Evolutionary conservation across 2,113 vertebrate genomes (phyloP), one percentile per base, ranked within the genome.

Genomic region (Struthidea cinerea): DNA sequence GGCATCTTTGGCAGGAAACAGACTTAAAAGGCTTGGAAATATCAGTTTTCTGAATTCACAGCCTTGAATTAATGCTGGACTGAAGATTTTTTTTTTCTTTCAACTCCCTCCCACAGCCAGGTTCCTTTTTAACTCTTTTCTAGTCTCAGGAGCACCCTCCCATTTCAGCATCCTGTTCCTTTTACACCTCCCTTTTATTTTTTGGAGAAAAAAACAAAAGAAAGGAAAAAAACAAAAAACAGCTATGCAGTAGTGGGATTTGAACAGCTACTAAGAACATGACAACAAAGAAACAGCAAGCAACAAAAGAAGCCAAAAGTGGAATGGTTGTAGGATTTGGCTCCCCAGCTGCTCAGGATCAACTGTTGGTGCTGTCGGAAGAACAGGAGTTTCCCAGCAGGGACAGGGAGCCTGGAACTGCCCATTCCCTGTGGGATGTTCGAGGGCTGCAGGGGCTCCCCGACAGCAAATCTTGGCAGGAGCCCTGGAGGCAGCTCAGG

Each of bases 281-380:
- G 22, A 65, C 76, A 69, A n/a, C 46, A 53, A 90, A 57, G 33
- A 23, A 91, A 28, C 5, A 60, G 32, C 12, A 49, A 69, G 49
- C 20, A 93, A 64, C 24, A 61, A 71, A 89, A 59, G 24, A 55
- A 80, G 61, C 1, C 52, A 57, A 17, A 50, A 78, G 13, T 10
- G 33, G 21, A 46, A 55, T 7, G 33, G 16, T 9, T 95, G 65
- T 12, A 42, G 37, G 32, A 13, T 46, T 39, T 89, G 33, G 17
- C n/a, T 89, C 9, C 28, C 6, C 22, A 69, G 17, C 35, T 81
- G 9, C 52, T 75, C 27, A 13, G 44, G 33, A 78, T 9, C 30
- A 19, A 18, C 6, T 10, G 33, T 1, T 1, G 1, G 10, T 1
- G 2, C 0, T 8, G 20, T 1, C 46, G 60, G 53, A 74, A 44